phyloP scores from a whole-genome alignment of 1,140 invertebrate genomes.

The Zaprionus tsacasi region DNA sequence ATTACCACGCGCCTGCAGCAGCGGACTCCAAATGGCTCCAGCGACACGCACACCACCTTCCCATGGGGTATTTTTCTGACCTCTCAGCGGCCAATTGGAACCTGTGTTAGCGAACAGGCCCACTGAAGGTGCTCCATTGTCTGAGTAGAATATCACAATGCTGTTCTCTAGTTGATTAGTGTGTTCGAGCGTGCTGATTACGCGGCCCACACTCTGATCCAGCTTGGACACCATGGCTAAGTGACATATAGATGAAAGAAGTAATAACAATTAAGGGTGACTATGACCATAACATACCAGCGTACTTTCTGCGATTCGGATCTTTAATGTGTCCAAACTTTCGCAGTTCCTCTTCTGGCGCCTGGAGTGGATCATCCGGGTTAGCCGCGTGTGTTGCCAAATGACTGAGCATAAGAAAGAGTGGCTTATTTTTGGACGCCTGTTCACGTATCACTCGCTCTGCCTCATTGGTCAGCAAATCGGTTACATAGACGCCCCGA shows the following conservation, averaged over 20 bases:
- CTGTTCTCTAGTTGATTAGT: slow-evolving; percentile 89
- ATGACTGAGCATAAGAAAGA: slow-evolving; percentile 93
- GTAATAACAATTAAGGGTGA: background rate
- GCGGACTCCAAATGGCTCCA: slow-evolving; percentile 92
- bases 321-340: slow-evolving; percentile 91
- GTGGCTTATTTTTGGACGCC: slow-evolving; percentile 85
- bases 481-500: slow-evolving; percentile 90
- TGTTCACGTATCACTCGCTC: slow-evolving; percentile 89
- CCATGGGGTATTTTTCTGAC: slow-evolving; percentile 92
- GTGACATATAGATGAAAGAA: background rate
- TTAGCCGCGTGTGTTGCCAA: slow-evolving; percentile 92
- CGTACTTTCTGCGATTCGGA: slow-evolving; percentile 90
- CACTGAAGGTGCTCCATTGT: slow-evolving; percentile 91
- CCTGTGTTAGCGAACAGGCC: slow-evolving; percentile 90
- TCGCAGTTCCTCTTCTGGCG: slow-evolving; percentile 90
- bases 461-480: slow-evolving; percentile 90
- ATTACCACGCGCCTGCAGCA: slow-evolving; percentile 85
- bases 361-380: slow-evolving; percentile 89
- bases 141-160: slow-evolving; percentile 90
- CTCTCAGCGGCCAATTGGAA: slow-evolving; percentile 94
- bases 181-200: slow-evolving; percentile 89
- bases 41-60: slow-evolving; percentile 93
- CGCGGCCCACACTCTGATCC: slow-evolving; percentile 92
- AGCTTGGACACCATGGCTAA: slow-evolving; percentile 94
- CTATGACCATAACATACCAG: slow-evolving; percentile 85